Base-by-base conservation (phyloP, 2,888 invertebrate species). In the Hyles lineata region DNA sequence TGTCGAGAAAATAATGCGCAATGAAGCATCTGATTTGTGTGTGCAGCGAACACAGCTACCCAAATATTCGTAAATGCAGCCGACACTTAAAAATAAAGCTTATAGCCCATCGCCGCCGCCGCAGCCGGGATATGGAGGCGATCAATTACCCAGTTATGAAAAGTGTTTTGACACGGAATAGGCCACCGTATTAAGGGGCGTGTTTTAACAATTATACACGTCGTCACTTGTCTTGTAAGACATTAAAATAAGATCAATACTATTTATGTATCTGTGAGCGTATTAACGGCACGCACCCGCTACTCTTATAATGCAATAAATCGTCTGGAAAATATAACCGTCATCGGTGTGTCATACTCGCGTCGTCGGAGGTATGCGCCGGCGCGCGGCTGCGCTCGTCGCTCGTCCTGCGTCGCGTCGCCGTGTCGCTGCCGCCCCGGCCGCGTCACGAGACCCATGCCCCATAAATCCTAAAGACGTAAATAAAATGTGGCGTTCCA, bases 251-350 rank as follows among this genome's bases (percentile, higher is more conserved):
- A 94, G 91, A 94, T 93, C 87, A 92, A 89, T 89, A 90, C 90
- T 94, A 93, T 94, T 93, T 94, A 94, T 93, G 93, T 83, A 91
- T 90, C 89, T 90, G 90, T 88, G 87, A 91, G 90, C 81, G 89
- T 91, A 93, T 92, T 91, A 93, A 93, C 89, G 88, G 90, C 89
- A 89, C 85, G 87, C 88, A 87, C 87, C 23, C 82, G 88, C 85
- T 79, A 85, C 92, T 93, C 93, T 93, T 93, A 92, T 93, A 93
- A 91, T 90, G 91, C 87, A 90, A 94, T 94, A 94, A 94, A 94
- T 94, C 91, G 94, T 93, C 91, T 94, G 92, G 92, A 92, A 93
- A 92, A 93, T 94, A 94, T 94, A 94, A 92, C 92, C 84, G 87
- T 94, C 94, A 92, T 83, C 94, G 86, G 89, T 87, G 84, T 91